A percentile compares a stretch with the other conserved stretches of the same genome.
These are phyloP conservation scores for Hippopotamyrus pictus DNA, from an alignment of 2,797 vertebrate genomes.

Conservation along the genomic window DNA sequence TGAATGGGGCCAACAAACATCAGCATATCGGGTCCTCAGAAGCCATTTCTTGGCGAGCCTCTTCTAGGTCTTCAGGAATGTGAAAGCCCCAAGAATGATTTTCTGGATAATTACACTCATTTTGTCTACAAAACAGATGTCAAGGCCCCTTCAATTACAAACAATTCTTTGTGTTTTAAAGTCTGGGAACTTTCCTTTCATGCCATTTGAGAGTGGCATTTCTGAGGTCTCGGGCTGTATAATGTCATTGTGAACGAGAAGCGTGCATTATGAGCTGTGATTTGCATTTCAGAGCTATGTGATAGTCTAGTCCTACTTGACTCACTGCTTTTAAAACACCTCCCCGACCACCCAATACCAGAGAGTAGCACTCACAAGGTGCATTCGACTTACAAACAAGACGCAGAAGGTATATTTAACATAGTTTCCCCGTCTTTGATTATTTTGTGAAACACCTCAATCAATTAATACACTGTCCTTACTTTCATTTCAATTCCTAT, in stretches of 20 bases:
- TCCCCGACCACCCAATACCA: not conserved
- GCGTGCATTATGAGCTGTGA: not conserved
- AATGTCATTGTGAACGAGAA: not conserved
- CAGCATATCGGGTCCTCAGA: not conserved
- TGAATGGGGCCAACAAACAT: not conserved
- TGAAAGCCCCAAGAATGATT: slow-evolving; percentile 21
- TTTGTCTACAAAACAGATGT: slow-evolving; percentile 35
- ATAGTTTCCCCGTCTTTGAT: not conserved
- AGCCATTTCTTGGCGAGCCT: slow-evolving; percentile 15
- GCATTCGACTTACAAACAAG: not conserved
- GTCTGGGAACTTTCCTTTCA: slow-evolving; percentile 5
- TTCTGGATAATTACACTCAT: slow-evolving; percentile 35
- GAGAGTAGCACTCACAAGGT: not conserved
- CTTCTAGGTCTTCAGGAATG: slow-evolving; percentile 30
- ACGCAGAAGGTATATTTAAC: not conserved
- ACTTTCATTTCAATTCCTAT: not conserved
- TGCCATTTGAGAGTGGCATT: not conserved
- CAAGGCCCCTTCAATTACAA: slow-evolving; percentile 26
- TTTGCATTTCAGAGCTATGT: not conserved
- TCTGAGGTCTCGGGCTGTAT: not conserved
- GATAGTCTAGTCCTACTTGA: not conserved
- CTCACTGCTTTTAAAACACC: not conserved
- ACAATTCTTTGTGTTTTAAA: slow-evolving; percentile 14
- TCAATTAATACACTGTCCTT: not conserved
- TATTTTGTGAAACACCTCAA: not conserved